Conservation (phyloP, 2,888 invertebrate species). For the Lacanobia wlatinum region DNA sequence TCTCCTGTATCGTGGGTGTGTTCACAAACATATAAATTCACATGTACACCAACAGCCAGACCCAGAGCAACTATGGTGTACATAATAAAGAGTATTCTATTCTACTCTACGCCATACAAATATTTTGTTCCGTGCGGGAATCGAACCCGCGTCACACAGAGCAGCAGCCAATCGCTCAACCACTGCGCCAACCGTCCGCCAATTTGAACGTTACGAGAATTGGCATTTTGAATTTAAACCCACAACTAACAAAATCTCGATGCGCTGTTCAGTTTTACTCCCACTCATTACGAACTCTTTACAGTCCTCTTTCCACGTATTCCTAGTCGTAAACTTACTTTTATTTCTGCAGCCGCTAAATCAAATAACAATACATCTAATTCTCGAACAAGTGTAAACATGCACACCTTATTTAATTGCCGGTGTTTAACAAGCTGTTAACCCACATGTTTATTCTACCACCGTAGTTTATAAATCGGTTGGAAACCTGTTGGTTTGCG, state of each 20-base stretch:
- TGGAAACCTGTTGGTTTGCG: conserved; percentile 43
- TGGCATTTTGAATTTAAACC: conserved; percentile 10
- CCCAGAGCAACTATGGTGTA: too few species aligned
- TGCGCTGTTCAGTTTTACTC: conserved; percentile 39
- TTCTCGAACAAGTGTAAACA: conserved; percentile 55
- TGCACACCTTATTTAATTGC: conserved; percentile 64
- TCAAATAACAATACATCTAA: conserved; percentile 57
- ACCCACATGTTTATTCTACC: conserved; percentile 61
- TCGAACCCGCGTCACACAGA: too few species aligned
- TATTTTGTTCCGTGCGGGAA: too few species aligned
- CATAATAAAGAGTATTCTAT: too few species aligned
- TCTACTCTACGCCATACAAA: too few species aligned
- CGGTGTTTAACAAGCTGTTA: conserved; percentile 62
- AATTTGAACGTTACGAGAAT: too few species aligned
- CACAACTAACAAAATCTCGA: conserved; percentile 15
- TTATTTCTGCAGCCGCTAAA: conserved; percentile 51
- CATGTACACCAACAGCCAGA: too few species aligned
- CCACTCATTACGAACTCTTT: conserved; percentile 47
- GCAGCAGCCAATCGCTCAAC: too few species aligned
- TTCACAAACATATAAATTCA: too few species aligned
- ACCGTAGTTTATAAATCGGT: conserved; percentile 53
- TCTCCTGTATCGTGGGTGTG: too few species aligned
- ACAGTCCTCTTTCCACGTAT: conserved; percentile 39
- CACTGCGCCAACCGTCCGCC: too few species aligned
- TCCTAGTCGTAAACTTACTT: conserved; percentile 49